Evolutionary conservation across 37 sponge, comb jelly and placozoan species (phyloP), one percentile per base, ranked within the genome.

Genomic region (Halichondria panicea): DNA sequence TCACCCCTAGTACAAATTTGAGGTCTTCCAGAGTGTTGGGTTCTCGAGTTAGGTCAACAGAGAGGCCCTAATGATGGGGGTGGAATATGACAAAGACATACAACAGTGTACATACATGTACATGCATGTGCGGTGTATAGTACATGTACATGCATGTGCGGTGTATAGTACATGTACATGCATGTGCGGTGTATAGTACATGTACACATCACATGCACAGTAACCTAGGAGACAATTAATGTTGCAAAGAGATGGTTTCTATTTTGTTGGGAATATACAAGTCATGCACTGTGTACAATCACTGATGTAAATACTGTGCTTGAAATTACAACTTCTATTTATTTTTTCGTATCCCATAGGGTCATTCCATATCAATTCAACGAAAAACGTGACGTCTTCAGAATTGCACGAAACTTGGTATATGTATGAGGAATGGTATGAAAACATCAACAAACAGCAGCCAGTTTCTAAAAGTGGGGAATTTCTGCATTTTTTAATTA

Each of bases 1-100:
- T 98, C n/a, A 87, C 93, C 73, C 91, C 79, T 34, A 98, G 84
- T 42, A 98, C 99, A 88, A 88, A 93, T 80, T 98, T 98, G 43
- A 98, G 79, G 56, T 87, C 81, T 31, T 96, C 96, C 66, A 98
- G 71, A 25, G 93, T 84, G 43, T 92, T 91, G 30, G 98, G 92
- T 4, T 90, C 54, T 36, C 76, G 46, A 12, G 86, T 77, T 59
- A 97, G 73, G 41, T 95, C 93, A 27, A 39, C 55, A 1, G 82
- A 73, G 58, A 97, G 68, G n/a, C 73, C 72, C 91, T 92, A 61
- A 0, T 44, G 19, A 64, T 35, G 15, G 55, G 2, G 4, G 27
- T 27, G 43, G 42, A 41, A 11, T 42, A 71, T 75, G 40, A 31
- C 36, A 76, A 28, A 43, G 12, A 22, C 46, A 36, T 39, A 30